Evolutionary conservation across 2,113 vertebrate genomes (phyloP), one percentile per base, ranked within the genome.

Genomic region (Channa argus): DNA sequence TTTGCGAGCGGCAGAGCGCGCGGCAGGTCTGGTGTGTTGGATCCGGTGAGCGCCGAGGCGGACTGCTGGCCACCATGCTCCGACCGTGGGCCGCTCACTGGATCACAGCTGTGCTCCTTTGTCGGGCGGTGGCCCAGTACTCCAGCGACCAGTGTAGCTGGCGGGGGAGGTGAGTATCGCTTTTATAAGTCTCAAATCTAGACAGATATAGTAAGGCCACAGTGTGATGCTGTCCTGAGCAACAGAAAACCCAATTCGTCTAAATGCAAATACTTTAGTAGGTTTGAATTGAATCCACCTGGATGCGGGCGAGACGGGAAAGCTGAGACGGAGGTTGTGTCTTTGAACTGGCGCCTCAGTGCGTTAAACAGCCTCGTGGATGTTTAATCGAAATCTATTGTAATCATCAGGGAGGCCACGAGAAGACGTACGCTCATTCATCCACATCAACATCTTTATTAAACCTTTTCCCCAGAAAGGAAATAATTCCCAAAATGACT

Each of bases 141-240:
- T 96, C 96, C 81, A 97, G 96, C 83, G 96, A 98, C 91, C 93
- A 95, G 92, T 98, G 97, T 87, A 97, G 92, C 95, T 98, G 97
- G 97, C 92, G 94, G 79, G 97, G 97, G 90, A 98, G 97, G 97
- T 97, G 94, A 80, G 81, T 60, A 75, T 70, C 77, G 63, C 69
- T 24, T 24, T 24, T 1, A 24, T 24, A 24, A 24, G 24, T 24
- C 24, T 24, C 24, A 24, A 24, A 24, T 24, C 24, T 24, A 24
- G 24, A 24, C 24, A 24, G 24, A 24, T 24, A 24, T 24, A 24
- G 24, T 24, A 24, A 24, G 1, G 24, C 24, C 24, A 24, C 24
- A 24, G 24, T 24, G 24, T 24, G 24, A 24, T 24, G 24, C 24
- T 24, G 24, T 24, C 24, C 24, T 24, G 24, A 24, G 24, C 24